Conservation (phyloP, 2,113 vertebrate species). For the Carassius gibelio region DNA sequence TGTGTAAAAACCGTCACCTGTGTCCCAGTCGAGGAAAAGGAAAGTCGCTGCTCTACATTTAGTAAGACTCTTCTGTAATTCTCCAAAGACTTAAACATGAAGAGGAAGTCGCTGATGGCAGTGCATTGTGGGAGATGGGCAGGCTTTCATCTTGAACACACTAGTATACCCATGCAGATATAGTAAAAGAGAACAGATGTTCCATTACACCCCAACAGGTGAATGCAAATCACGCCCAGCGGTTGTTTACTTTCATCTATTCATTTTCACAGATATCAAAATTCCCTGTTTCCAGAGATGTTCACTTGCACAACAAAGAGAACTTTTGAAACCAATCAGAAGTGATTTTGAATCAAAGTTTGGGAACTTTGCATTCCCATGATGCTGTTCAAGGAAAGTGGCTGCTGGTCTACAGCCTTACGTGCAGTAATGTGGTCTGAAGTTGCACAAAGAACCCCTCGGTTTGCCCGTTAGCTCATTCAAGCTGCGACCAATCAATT, state of each 20-base stretch:
- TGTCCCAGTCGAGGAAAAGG: background rate
- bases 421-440: background rate
- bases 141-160: conserved; percentile 66
- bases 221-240: conserved; percentile 20
- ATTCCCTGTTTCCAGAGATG: background rate
- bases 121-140: conserved; percentile 48
- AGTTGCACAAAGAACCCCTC: background rate
- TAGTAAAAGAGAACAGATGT: conserved; percentile 69
- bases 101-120: conserved; percentile 46
- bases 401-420: background rate
- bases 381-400: background rate
- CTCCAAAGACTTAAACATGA: background rate
- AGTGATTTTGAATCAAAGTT: background rate
- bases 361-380: background rate
- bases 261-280: conserved; percentile 20
- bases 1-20: background rate
- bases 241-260: conserved; percentile 16
- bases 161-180: conserved; percentile 62
- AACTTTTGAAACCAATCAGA: background rate
- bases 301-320: conserved; percentile 28
- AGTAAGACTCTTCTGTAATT: conserved; percentile 21
- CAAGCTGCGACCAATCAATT: conserved; percentile 50
- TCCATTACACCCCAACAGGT: conserved; percentile 47
- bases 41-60: conserved; percentile 34
- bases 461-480: background rate